phyloP scores from a whole-genome alignment of 1,140 invertebrate species.

The Drosophila guanche region DNA sequence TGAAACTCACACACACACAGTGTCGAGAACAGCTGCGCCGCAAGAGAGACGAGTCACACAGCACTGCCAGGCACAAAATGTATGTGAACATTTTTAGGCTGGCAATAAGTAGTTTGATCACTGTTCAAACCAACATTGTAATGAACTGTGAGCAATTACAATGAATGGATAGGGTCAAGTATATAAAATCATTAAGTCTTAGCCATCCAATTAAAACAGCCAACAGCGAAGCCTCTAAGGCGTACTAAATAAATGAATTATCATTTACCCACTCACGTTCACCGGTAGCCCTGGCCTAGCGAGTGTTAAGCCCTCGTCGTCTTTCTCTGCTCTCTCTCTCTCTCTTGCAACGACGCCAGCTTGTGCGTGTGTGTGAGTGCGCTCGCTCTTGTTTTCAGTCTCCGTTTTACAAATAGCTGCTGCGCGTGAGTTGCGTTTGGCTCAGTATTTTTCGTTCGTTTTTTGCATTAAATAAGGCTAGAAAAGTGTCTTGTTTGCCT shows the following conservation, averaged over 20 bases:
- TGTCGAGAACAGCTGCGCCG: background rate
- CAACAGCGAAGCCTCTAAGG: no score
- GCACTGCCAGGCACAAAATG: constrained; percentile 21
- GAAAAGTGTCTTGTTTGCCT: constrained; percentile 2
- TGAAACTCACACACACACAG: constrained; percentile 19
- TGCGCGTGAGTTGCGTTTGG: constrained; percentile 17
- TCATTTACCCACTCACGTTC: no score
- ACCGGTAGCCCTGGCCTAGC: no score
- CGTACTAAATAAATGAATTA: no score
- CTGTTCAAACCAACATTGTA: constrained; percentile 3
- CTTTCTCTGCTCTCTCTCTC: no score
- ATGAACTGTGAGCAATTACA: background rate
- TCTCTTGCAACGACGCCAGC: no score
- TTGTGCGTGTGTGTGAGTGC: no score
- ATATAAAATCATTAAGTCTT: no score
- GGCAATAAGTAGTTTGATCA: constrained; percentile 24
- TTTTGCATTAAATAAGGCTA: constrained; percentile 6
- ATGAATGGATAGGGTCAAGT: no score
- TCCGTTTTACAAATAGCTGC: constrained; percentile 13
- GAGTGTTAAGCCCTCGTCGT: no score
- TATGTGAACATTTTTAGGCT: background rate
- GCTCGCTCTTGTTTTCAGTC: background rate
- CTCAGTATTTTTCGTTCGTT: constrained; percentile 21
- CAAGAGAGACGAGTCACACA: constrained; percentile 4
- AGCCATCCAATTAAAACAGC: no score